Evolutionary conservation across 2,888 invertebrate genomes (phyloP).

Genomic region (Melipona beecheii): DNA sequence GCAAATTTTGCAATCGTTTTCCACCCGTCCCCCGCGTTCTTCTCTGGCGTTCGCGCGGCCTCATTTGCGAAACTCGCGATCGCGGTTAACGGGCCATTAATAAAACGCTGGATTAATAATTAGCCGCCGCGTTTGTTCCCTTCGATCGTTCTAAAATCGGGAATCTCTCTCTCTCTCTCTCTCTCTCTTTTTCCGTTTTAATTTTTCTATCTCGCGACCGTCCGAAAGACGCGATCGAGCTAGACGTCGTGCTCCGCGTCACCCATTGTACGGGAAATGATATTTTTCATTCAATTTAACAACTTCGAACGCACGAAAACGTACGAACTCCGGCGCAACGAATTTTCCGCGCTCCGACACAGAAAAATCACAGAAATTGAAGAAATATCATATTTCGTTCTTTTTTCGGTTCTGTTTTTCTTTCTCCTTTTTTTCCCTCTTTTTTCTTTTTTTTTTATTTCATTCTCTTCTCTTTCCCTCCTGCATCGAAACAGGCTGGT

Average conservation of each 20-base stretch:
- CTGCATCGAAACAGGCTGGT: neutral
- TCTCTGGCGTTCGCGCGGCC: slow-evolving; percentile 8
- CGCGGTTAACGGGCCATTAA: slow-evolving; percentile 43
- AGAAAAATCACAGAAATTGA: neutral
- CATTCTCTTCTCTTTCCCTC: neutral
- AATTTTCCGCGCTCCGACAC: neutral
- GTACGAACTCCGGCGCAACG: neutral
- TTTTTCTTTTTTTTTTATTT: too few species aligned
- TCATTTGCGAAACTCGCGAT: slow-evolving; percentile 58
- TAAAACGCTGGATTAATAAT: slow-evolving; percentile 32
- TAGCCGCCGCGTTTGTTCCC: neutral
- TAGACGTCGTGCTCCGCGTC: neutral
- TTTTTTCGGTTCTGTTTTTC: neutral
- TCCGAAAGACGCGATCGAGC: neutral
- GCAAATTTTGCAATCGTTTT: slow-evolving; percentile 60
- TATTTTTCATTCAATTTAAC: slow-evolving; percentile 26
- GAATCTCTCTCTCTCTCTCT: neutral
- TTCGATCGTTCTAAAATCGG: neutral
- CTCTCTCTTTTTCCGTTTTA: neutral
- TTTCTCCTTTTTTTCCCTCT: too few species aligned
- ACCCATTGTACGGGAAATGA: neutral
- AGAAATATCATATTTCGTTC: neutral
- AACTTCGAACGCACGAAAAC: neutral
- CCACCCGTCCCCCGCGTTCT: neutral
- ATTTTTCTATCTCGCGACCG: neutral